phyloP scores from a whole-genome alignment of 2,888 invertebrate genomes.

The Acanthopleura granulata region DNA sequence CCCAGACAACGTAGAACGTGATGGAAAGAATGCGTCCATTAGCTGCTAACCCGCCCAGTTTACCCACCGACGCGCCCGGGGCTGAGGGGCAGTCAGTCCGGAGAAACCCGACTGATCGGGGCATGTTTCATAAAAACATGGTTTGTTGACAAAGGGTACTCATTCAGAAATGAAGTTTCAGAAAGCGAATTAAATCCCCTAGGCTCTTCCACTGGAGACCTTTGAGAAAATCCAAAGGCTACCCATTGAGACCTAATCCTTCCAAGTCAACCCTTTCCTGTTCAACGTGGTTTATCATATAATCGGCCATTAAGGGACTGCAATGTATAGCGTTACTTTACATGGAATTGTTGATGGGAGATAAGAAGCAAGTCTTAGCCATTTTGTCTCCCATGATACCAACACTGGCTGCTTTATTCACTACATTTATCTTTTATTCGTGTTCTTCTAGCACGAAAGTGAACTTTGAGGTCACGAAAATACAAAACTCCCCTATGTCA shows the following conservation, averaged over 20 bases:
- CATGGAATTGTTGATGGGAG: neutral
- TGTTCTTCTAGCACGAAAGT: no score
- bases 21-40: neutral
- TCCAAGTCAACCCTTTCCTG: neutral
- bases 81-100: neutral
- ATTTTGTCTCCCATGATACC: no score
- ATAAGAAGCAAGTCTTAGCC: no score
- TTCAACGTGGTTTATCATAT: neutral
- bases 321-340: neutral
- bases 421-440: no score
- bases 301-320: neutral
- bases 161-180: neutral
- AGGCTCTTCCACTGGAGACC: neutral
- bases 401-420: no score
- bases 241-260: neutral
- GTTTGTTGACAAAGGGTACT: neutral
- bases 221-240: neutral
- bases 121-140: neutral
- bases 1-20: neutral
- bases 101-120: neutral
- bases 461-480: no score
- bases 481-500: no score
- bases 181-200: neutral
- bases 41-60: conserved; percentile 7
- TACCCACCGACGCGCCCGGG: neutral